Conservation (phyloP, 2,888 invertebrate species). For the Lampropteryx suffumata region DNA sequence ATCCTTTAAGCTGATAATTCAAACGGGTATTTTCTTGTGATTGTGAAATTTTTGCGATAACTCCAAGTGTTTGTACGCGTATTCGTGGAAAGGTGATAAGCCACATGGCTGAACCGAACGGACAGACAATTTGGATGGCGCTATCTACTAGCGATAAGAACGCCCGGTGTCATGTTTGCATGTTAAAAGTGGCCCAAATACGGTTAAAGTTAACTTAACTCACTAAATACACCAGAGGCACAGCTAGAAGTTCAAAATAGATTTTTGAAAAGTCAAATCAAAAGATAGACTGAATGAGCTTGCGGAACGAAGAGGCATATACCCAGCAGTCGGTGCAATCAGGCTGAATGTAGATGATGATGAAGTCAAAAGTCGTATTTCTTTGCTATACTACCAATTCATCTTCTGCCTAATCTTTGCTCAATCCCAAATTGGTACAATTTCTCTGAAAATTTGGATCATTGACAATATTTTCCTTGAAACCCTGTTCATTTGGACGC, state of each 20-base stretch:
- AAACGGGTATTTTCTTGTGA: constrained; percentile 42
- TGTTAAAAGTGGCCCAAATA: constrained; percentile 6
- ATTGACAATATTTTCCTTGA: constrained; percentile 29
- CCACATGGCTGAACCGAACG: constrained; percentile 41
- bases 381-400: too few relatives aligned
- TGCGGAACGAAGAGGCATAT: too few relatives aligned
- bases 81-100: constrained; percentile 77
- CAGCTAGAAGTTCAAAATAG: background rate
- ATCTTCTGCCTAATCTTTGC: background rate
- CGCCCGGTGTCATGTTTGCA: constrained; percentile 44
- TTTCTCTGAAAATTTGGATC: constrained; percentile 22
- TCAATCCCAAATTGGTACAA: constrained; percentile 1
- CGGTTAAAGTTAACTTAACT: background rate
- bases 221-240: too few relatives aligned
- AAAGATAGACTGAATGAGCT: too few relatives aligned
- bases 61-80: constrained; percentile 68
- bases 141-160: constrained; percentile 67
- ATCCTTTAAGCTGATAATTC: too few relatives aligned
- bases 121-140: constrained; percentile 67
- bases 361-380: too few relatives aligned
- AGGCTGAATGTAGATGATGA: too few relatives aligned
- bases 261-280: too few relatives aligned
- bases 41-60: constrained; percentile 75
- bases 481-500: constrained; percentile 25
- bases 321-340: too few relatives aligned